A percentile compares a stretch with the other conserved stretches of the same genome.
Evolutionary conservation across 2,797 vertebrate species (phyloP).

Genomic region (Cirrhinus molitorella): DNA sequence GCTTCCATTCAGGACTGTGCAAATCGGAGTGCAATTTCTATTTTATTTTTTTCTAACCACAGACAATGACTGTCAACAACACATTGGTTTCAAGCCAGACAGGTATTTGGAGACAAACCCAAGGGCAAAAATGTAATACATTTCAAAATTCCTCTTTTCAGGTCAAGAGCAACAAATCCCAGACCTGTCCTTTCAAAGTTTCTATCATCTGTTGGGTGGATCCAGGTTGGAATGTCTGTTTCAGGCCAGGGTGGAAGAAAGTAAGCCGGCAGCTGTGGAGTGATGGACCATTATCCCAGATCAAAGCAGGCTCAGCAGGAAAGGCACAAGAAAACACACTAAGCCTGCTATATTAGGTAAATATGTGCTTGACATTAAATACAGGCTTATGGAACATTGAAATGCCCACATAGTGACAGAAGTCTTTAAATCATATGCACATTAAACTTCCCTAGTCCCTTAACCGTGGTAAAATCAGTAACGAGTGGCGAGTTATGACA

Average conservation of each 20-base stretch:
- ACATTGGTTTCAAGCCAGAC: background rate
- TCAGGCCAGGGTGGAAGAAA: background rate
- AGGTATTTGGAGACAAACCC: slow-evolving; percentile 11
- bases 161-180: slow-evolving; percentile 23
- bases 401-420: slow-evolving; percentile 4
- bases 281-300: slow-evolving; percentile 49
- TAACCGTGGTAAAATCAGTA: background rate
- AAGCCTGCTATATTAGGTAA: slow-evolving; percentile 38
- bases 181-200: slow-evolving; percentile 33
- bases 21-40: background rate
- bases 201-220: slow-evolving; percentile 21
- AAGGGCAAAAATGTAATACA: slow-evolving; percentile 15
- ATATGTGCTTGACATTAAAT: slow-evolving; percentile 19
- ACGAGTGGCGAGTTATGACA: background rate
- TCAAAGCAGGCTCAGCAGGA: slow-evolving; percentile 16
- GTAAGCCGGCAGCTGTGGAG: slow-evolving; percentile 35
- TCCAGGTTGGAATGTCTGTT: slow-evolving; percentile 14
- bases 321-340: slow-evolving; percentile 16
- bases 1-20: too few species aligned
- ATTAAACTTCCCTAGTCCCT: background rate
- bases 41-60: background rate
- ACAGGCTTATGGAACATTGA: slow-evolving; percentile 3
- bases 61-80: background rate
- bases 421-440: background rate
- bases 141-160: slow-evolving; percentile 43